These are phyloP conservation scores for Armadillidium nasatum DNA, from an alignment of 1,140 invertebrate genomes.

Conservation along the genomic window DNA sequence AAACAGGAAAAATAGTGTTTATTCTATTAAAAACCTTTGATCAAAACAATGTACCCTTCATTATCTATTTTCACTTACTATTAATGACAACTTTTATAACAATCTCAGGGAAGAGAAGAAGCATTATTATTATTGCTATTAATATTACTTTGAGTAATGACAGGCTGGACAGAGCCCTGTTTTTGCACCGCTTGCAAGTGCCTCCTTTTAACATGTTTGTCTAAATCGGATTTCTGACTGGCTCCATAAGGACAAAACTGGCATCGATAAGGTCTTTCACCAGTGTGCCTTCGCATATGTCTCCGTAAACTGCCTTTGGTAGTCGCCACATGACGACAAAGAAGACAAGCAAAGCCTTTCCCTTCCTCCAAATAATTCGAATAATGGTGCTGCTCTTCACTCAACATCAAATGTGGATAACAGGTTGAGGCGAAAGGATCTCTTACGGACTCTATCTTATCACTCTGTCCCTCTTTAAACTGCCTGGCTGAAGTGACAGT, in stretches of 20 bases:
- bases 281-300: neutral
- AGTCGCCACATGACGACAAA: neutral
- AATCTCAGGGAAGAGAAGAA: too few species aligned
- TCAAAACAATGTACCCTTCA: too few species aligned
- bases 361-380: neutral
- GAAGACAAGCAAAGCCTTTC: neutral
- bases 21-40: too few species aligned
- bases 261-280: neutral
- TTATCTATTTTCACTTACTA: too few species aligned
- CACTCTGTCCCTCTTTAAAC: neutral
- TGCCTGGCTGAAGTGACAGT: neutral
- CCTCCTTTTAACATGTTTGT: neutral
- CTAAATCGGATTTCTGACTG: neutral
- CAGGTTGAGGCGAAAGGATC: neutral
- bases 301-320: constrained; percentile 8
- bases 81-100: too few species aligned
- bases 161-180: too few species aligned
- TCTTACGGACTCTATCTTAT: neutral
- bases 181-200: neutral
- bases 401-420: neutral
- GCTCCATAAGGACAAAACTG: neutral
- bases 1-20: too few species aligned
- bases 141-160: too few species aligned
- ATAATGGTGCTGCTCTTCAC: neutral
- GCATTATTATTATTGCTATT: too few species aligned